Evolutionary conservation across 2,113 vertebrate species (phyloP).

Genomic region (Larimichthys crocea): DNA sequence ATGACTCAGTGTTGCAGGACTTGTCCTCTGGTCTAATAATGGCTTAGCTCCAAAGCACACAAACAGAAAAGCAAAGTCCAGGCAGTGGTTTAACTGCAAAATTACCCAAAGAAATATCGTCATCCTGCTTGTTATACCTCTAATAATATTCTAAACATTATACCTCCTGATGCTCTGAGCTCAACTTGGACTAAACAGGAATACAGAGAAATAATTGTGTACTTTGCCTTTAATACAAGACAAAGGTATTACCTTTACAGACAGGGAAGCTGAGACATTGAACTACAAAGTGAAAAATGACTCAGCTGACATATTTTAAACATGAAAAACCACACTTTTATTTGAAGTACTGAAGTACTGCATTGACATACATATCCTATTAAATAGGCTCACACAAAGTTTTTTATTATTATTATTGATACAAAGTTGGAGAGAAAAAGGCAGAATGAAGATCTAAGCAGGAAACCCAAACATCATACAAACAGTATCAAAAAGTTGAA

Average conservation of each 20-base stretch:
- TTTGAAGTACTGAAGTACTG: constrained; percentile 22
- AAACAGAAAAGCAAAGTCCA: neutral
- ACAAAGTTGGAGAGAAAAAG: constrained; percentile 14
- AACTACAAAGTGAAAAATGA: neutral
- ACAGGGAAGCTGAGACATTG: neutral
- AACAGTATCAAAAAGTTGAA: constrained; percentile 56
- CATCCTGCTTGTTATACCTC: neutral
- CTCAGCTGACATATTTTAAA: constrained; percentile 27
- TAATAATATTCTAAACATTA: neutral
- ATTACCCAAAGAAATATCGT: neutral
- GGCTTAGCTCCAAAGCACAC: neutral
- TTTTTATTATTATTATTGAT: constrained; percentile 10
- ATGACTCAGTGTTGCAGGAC: too few relatives aligned
- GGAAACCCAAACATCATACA: constrained; percentile 24
- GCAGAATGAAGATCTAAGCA: constrained; percentile 12
- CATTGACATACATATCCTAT: constrained; percentile 1
- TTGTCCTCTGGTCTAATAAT: neutral
- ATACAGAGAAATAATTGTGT: neutral
- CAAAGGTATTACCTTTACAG: neutral
- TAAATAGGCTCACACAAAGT: constrained; percentile 28
- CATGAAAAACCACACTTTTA: constrained; percentile 51
- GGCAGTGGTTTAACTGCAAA: neutral
- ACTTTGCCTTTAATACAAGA: neutral
- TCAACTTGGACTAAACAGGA: neutral
- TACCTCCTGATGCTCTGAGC: too few relatives aligned